Evolutionary conservation across 37 sponge, comb jelly and placozoan genomes (phyloP).

Genomic region (Crambe crambe): DNA sequence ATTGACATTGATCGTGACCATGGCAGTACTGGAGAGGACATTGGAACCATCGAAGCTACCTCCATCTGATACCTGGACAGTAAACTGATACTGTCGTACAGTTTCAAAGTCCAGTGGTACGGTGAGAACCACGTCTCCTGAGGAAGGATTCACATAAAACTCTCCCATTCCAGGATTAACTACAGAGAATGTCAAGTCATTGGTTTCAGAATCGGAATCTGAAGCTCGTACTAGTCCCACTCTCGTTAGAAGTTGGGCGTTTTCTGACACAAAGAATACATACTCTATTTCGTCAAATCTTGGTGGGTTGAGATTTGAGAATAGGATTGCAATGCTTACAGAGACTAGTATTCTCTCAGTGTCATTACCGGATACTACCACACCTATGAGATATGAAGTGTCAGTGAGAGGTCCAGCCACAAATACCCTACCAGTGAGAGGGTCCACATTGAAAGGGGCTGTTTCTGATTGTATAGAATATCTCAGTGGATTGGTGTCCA

Average conservation of each 20-base stretch:
- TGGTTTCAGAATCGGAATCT: slow-evolving; percentile 45
- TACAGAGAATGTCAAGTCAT: slow-evolving; percentile 31
- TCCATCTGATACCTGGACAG: slow-evolving; percentile 51
- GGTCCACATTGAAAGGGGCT: slow-evolving; percentile 9
- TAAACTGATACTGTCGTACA: slow-evolving; percentile 5
- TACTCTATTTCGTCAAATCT: slow-evolving; percentile 13
- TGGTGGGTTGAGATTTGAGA: slow-evolving; percentile 41
- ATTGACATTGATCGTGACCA: slow-evolving; percentile 28
- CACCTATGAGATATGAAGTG: slow-evolving; percentile 30
- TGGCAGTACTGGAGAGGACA: slow-evolving; percentile 30
- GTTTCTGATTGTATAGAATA: background rate
- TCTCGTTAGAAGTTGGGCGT: slow-evolving; percentile 13
- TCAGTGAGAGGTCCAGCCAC: slow-evolving; percentile 35
- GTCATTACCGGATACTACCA: slow-evolving; percentile 43
- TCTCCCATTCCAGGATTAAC: background rate
- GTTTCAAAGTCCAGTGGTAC: slow-evolving; percentile 62
- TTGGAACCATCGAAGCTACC: slow-evolving; percentile 65
- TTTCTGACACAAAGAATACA: slow-evolving; percentile 46
- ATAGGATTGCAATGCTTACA: slow-evolving; percentile 38
- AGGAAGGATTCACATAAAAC: slow-evolving; percentile 55
- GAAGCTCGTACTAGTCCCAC: slow-evolving; percentile 40
- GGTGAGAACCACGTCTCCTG: slow-evolving; percentile 50
- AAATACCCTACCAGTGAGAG: slow-evolving; percentile 26
- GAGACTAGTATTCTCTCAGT: slow-evolving; percentile 1
- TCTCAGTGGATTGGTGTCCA: slow-evolving; percentile 9